A percentile compares a stretch with the other conserved stretches of the same genome.
Conservation (phyloP, 2,113 vertebrate species). For the Rhadina sibilatrix region DNA sequence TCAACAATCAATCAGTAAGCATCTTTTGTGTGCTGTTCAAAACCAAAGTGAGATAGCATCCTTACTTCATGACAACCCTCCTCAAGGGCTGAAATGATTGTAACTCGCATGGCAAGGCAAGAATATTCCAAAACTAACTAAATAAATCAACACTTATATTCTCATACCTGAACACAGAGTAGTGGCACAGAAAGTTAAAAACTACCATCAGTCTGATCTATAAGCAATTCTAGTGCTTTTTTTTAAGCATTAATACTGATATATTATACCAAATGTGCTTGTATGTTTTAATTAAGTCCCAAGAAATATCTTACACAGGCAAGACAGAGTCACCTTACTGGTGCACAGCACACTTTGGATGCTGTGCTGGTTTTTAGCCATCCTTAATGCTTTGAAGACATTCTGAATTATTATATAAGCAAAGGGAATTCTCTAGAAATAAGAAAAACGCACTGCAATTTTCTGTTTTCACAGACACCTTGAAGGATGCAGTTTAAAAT, state of each 20-base stretch:
- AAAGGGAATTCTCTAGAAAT: background rate
- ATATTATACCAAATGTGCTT: constrained; percentile 52
- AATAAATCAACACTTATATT: background rate
- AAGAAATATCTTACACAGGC: constrained; percentile 13
- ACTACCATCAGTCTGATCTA: background rate
- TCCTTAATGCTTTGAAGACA: constrained; percentile 54
- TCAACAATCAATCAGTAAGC: background rate
- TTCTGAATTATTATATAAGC: background rate
- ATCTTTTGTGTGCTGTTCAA: background rate
- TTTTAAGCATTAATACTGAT: background rate
- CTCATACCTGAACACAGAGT: background rate
- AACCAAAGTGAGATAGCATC: background rate
- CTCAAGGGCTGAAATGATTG: background rate
- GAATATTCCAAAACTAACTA: background rate
- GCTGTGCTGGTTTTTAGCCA: constrained; percentile 53
- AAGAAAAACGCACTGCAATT: background rate
- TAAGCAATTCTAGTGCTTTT: background rate
- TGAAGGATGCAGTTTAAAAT: background rate
- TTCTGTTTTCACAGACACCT: background rate
- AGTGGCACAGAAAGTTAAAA: background rate
- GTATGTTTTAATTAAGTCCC: background rate
- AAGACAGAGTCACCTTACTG: constrained; percentile 57
- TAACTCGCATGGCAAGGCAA: background rate
- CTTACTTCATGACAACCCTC: background rate
- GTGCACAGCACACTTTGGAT: constrained; percentile 9